phyloP scores from a whole-genome alignment of 2,888 invertebrate species.

The Tolmerus cingulatus region DNA sequence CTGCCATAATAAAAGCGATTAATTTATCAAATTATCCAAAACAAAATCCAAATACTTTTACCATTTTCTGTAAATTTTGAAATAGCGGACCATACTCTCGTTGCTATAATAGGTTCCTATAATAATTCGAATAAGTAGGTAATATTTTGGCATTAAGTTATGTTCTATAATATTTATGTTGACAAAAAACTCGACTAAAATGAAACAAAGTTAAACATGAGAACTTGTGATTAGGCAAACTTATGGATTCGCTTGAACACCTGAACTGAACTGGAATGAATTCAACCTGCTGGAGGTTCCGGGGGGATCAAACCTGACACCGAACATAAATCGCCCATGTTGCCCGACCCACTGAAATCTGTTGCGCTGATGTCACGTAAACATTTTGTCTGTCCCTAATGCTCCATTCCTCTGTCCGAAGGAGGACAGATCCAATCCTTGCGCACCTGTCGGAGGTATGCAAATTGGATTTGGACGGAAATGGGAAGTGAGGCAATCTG shows the following conservation, averaged over 20 bases:
- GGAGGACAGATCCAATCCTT: neutral
- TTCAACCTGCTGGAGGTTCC: neutral
- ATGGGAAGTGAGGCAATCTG: neutral
- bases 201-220: neutral
- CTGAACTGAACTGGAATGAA: neutral
- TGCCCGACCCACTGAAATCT: neutral
- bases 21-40: too few relatives aligned
- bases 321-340: slow-evolving; percentile 5
- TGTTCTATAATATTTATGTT: too few relatives aligned
- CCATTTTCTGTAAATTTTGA: too few relatives aligned
- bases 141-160: too few relatives aligned
- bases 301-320: neutral
- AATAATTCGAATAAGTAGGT: too few relatives aligned
- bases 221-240: neutral
- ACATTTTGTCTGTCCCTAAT: neutral
- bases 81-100: too few relatives aligned
- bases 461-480: neutral
- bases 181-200: neutral
- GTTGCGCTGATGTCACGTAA: neutral
- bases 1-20: too few relatives aligned
- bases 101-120: too few relatives aligned
- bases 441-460: neutral
- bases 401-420: neutral
- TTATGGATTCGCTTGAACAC: neutral
- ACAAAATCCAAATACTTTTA: too few relatives aligned